Evolutionary conservation across 2,797 vertebrate genomes (phyloP).

Genomic region (Microctenopoma stevenorrisi): DNA sequence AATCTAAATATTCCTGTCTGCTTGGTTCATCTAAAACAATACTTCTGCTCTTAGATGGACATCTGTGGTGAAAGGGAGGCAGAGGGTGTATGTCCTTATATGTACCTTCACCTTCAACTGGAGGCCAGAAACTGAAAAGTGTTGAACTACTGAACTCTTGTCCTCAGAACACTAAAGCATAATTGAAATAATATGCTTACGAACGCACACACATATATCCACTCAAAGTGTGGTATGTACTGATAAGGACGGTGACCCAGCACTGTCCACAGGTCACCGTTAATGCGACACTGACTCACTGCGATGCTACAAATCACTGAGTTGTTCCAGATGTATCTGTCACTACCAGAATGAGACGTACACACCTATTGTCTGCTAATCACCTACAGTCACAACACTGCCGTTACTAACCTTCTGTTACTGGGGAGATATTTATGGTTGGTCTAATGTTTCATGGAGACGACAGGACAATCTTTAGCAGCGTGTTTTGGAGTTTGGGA

Average conservation of each 20-base stretch:
- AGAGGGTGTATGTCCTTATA: slow-evolving; percentile 30
- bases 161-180: slow-evolving; percentile 21
- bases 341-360: background rate
- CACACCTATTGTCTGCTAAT: slow-evolving; percentile 39
- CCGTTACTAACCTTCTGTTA: slow-evolving; percentile 67
- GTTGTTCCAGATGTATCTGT: background rate
- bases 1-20: background rate
- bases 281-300: background rate
- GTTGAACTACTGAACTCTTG: background rate
- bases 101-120: slow-evolving; percentile 14
- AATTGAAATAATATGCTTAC: background rate
- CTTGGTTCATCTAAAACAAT: background rate
- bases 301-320: background rate
- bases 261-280: background rate
- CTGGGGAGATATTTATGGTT: slow-evolving; percentile 74
- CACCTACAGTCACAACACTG: slow-evolving; percentile 26
- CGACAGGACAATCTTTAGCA: slow-evolving; percentile 50
- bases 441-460: slow-evolving; percentile 61
- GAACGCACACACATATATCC: background rate
- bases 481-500: slow-evolving; percentile 48
- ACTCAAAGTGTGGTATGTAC: background rate
- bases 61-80: background rate
- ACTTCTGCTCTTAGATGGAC: background rate
- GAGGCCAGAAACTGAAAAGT: slow-evolving; percentile 20
- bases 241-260: slow-evolving; percentile 9